phyloP scores from a whole-genome alignment of 37 sponge, comb jelly and placozoan species.

The Diacarnus erythraeanus region DNA sequence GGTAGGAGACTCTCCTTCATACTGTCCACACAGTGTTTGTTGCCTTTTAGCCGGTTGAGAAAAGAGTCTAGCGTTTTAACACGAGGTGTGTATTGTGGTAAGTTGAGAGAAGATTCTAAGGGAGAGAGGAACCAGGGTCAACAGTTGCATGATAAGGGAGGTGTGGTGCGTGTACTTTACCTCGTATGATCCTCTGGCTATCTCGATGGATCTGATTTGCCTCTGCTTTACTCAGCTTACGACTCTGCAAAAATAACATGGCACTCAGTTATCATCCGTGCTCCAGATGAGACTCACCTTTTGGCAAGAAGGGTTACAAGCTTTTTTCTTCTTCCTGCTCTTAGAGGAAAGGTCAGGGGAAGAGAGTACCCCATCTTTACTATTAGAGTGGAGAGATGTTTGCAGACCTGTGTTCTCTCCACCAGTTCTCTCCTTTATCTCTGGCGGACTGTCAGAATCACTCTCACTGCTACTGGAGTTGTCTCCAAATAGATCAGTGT shows the following conservation, averaged over 20 bases:
- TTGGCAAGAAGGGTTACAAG: neutral
- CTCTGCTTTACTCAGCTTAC: conserved; percentile 50
- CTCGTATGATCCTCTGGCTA: conserved; percentile 68
- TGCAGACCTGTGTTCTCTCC: neutral
- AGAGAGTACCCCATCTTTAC: neutral
- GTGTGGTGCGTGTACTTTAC: too few species aligned
- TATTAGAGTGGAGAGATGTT: neutral
- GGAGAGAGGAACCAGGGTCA: too few species aligned
- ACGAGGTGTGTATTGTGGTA: conserved; percentile 71
- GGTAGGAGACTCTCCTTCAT: too few species aligned
- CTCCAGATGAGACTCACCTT: neutral
- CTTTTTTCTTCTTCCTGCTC: conserved; percentile 9
- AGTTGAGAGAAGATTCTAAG: conserved; percentile 54
- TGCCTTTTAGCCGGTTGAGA: conserved; percentile 50
- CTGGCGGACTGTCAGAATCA: neutral
- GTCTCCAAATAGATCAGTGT: conserved; percentile 62
- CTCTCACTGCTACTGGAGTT: conserved; percentile 32
- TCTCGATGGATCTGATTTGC: conserved; percentile 59
- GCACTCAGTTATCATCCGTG: neutral
- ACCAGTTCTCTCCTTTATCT: neutral
- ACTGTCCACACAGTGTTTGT: too few species aligned
- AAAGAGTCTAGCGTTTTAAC: conserved; percentile 62
- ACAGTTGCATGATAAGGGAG: neutral
- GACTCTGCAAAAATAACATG: neutral
- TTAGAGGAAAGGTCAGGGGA: conserved; percentile 3